Evolutionary conservation across 92 coral and sea anemone species (phyloP).

Genomic region (Anthopleura xanthogrammica): DNA sequence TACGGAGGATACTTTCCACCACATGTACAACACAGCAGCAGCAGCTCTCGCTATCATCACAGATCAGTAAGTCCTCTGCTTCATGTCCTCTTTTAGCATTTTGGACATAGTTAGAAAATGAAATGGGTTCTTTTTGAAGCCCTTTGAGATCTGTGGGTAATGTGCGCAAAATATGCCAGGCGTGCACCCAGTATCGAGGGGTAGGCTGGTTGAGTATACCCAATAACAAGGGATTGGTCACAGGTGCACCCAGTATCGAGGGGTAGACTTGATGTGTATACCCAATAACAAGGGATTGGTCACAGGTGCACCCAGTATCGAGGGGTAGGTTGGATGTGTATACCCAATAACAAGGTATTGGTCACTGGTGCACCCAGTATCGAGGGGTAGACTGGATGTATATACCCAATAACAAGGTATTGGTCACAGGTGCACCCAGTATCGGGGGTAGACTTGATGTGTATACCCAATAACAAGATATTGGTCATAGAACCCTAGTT

Average conservation of each 20-base stretch:
- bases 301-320: background rate
- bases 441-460: background rate
- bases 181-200: too few relatives aligned
- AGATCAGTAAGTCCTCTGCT: slow-evolving; percentile 53
- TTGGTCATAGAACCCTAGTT: too few relatives aligned
- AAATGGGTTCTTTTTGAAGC: background rate
- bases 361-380: background rate
- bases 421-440: background rate
- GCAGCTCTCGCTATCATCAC: slow-evolving; percentile 74
- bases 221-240: too few relatives aligned
- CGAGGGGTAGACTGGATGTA: background rate
- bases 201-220: too few relatives aligned
- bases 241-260: too few relatives aligned
- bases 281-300: too few relatives aligned
- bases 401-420: background rate
- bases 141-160: too few relatives aligned
- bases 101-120: too few relatives aligned
- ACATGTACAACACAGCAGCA: slow-evolving; percentile 42
- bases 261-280: too few relatives aligned
- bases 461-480: background rate
- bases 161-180: too few relatives aligned
- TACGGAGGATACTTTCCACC: slow-evolving; percentile 41
- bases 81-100: background rate
- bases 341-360: background rate
- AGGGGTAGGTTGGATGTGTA: background rate